Base-by-base conservation (phyloP, 2,888 invertebrate genomes). In the Nemotelus nigrinus region DNA sequence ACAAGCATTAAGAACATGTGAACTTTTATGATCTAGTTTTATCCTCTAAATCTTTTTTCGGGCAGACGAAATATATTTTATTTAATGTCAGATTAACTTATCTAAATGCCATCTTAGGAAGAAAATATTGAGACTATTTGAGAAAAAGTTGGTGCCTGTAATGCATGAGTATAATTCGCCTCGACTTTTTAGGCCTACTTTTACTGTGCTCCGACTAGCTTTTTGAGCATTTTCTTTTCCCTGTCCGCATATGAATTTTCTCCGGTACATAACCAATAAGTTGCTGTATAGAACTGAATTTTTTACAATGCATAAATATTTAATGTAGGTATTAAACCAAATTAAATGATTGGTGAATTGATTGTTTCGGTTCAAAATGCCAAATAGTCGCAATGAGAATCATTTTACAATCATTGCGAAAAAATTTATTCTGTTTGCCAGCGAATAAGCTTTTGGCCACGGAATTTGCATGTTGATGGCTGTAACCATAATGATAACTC, bases 81-180 rank as follows among this genome's bases (percentile, higher is more conserved):
- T 78, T 78, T 78, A 78, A 78, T 60, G 78, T 78, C 75, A 78
- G 78, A 78, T 78, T 78, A 78, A 74, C 78, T 78, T 78, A 65
- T 68, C 74, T 65, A 72, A 72, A 72, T 72, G 72, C 72, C 45
- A 58, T 58, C 58, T 72, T 60, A 72, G 72, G 58, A 72, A 48
- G 47, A 72, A 58, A 58, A 72, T 60, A 72, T 58, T 72, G 57
- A 58, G 72, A 72, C 47, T 25, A 44, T 72, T 72, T 60, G 10
- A 10, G 8, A 7, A 39, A n/a, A 55, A 70, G 8, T 45, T 55
- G 43, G 39, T 8, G 47, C 39, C 44, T 39, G 72, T 58, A 53
- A 58, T 58, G 60, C 39, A 45, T 58, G 45, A 45, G 47, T 47
- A 60, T 47, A 72, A 72, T 72, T 72, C 60, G 72, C 60, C 47